Evolutionary conservation across 2,888 invertebrate genomes (phyloP).

Genomic region (Disparrhopalites patrizii): DNA sequence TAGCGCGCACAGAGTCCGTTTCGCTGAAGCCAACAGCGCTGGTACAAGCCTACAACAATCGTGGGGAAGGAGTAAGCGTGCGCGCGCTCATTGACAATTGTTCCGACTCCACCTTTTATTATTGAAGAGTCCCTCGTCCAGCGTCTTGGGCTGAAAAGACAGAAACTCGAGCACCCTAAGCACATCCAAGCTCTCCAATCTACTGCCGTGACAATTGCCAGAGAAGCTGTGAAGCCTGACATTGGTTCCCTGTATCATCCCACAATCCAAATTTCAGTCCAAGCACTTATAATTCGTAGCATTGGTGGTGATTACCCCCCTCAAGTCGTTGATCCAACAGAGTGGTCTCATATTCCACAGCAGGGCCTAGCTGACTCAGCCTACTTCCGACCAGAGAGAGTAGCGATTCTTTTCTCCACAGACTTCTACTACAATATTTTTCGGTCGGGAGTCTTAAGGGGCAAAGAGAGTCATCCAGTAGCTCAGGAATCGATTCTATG

Average conservation of each 20-base stretch:
- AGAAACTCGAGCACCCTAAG: background rate
- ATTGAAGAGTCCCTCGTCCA: background rate
- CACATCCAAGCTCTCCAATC: background rate
- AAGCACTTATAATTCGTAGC: background rate
- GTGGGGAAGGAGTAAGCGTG: background rate
- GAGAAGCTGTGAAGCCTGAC: background rate
- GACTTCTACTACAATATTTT: background rate
- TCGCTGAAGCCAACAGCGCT: background rate
- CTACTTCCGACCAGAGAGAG: background rate
- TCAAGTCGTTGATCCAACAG: background rate
- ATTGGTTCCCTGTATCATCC: background rate
- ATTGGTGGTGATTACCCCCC: background rate
- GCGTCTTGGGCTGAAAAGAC: background rate
- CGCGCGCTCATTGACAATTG: background rate
- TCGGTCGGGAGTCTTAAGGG: background rate
- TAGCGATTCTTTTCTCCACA: background rate
- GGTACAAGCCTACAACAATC: background rate
- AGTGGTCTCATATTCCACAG: background rate
- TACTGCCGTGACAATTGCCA: background rate
- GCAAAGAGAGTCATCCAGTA: too few species aligned
- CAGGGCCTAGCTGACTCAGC: background rate
- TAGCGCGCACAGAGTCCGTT: background rate
- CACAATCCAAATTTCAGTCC: too few species aligned
- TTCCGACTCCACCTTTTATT: background rate
- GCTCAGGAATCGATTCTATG: too few species aligned